Evolutionary conservation across 2,888 invertebrate species (phyloP).

Genomic region (Heteromyza rotundicornis): DNA sequence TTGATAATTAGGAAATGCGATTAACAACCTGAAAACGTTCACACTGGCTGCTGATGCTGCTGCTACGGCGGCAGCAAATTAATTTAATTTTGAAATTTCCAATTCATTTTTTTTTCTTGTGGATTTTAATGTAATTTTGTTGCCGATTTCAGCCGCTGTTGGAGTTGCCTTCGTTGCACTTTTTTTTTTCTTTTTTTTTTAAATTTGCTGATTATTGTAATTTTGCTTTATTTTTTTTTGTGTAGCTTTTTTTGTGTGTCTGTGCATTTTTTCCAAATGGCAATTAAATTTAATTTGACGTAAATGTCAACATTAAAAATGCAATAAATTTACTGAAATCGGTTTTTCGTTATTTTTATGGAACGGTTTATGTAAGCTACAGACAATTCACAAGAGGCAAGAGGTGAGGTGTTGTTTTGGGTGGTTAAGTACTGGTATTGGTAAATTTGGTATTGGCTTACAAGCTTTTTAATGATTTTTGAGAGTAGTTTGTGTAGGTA

Average conservation of each 20-base stretch:
- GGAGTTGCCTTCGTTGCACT: slow-evolving; percentile 9
- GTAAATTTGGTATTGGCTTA: too few species aligned
- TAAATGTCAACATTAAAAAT: slow-evolving; percentile 54
- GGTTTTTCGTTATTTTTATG: slow-evolving; percentile 17
- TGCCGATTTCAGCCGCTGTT: slow-evolving; percentile 17
- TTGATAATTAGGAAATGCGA: slow-evolving; percentile 44
- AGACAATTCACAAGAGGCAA: too few species aligned
- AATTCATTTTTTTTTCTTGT: background rate
- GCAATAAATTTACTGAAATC: slow-evolving; percentile 50
- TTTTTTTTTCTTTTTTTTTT: slow-evolving; percentile 25
- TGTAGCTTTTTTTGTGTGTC: background rate
- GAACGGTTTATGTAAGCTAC: background rate
- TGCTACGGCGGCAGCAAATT: background rate
- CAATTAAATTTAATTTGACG: slow-evolving; percentile 59
- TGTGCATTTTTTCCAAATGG: slow-evolving; percentile 29
- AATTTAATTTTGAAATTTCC: slow-evolving; percentile 17
- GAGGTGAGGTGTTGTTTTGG: too few species aligned
- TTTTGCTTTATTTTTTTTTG: slow-evolving; percentile 7
- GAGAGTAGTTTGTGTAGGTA: too few species aligned
- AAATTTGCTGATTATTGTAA: background rate
- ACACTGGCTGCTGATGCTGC: slow-evolving; percentile 28
- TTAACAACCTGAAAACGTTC: slow-evolving; percentile 33
- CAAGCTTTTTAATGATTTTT: too few species aligned
- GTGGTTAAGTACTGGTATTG: too few species aligned
- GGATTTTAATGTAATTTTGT: slow-evolving; percentile 31